Evolutionary conservation across 1,140 invertebrate genomes (phyloP), one percentile per base, ranked within the genome.

Genomic region (Hyles euphorbiae): DNA sequence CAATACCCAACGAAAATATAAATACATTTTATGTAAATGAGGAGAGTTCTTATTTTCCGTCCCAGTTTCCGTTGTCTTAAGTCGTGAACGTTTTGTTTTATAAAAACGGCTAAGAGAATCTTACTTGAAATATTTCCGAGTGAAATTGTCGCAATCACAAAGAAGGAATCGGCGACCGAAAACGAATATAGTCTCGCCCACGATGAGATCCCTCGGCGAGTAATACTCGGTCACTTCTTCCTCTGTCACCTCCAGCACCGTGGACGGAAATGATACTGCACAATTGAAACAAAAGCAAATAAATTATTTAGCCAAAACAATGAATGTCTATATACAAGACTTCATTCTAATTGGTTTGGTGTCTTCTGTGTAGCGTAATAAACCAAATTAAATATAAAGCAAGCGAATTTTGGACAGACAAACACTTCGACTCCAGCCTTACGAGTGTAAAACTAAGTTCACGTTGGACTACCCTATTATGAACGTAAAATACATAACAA

Each of bases 71-170:
- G 22, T 48, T 48, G 47, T 48, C 3, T 22, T 48, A 11, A 12
- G 12, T 11, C 47, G 11, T 48, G 9, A 12, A 12, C 11, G 5
- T 12, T n/a, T 48, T 12, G 44, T 40, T 47, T 11, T 3, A 48
- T 7, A 51, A 33, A 32, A 51, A 44, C 8, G 36, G 5, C 4
- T 8, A 5, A 40, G 8, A 40, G 4, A 53, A 11, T 2, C 43
- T 59, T 58, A 89, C 89, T 73, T 88, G 74, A 93, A 96, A 78
- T 95, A 97, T 59, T 92, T 92, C 73, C 95, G 91, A 0, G 96
- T 97, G 74, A 95, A 96, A 6, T 90, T 70, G 73, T 97, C 96
- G 71, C 95, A 96, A 75, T 97, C 94, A 63, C 92, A 94, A 3
- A 98, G 81, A 1, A 96, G 84, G 79, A 97, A 95, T 40, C 92